Evolutionary conservation across 2,797 vertebrate genomes (phyloP).

Genomic region (Pteronotus mesoamericanus): DNA sequence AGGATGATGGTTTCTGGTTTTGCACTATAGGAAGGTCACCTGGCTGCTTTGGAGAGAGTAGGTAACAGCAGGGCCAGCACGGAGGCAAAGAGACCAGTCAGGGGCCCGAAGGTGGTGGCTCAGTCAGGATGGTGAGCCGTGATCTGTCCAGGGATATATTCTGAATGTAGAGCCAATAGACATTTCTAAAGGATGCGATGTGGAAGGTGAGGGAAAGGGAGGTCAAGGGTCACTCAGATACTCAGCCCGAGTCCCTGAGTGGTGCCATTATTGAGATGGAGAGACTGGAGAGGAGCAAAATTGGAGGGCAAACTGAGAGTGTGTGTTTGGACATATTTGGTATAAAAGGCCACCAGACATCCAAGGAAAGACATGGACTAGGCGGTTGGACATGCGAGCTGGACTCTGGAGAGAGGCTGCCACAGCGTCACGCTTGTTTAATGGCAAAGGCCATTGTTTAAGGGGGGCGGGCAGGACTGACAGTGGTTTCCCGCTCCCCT

Average conservation of each 20-base stretch:
- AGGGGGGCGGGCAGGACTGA: background rate
- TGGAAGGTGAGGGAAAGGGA: background rate
- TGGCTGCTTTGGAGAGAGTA: background rate
- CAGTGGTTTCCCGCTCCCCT: background rate
- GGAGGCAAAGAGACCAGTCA: background rate
- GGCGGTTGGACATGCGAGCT: background rate
- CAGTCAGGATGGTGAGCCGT: background rate
- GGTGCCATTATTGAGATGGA: background rate
- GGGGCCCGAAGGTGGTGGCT: background rate
- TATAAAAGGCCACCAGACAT: background rate
- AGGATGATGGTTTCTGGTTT: background rate
- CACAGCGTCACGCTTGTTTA: background rate
- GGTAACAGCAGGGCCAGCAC: background rate
- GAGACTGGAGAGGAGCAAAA: background rate
- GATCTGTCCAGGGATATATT: background rate
- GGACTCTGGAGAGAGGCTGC: background rate
- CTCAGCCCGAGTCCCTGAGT: background rate
- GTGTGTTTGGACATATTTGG: background rate
- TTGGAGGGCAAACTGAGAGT: background rate
- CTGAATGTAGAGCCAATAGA: background rate
- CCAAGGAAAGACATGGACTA: background rate
- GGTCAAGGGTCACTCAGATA: background rate
- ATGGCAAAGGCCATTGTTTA: background rate
- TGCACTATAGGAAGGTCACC: background rate
- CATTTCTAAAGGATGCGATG: background rate